A percentile compares a stretch with the other conserved stretches of the same genome.
These are phyloP conservation scores for Panthera tigris DNA, from an alignment of 2,113 vertebrate genomes.

Conservation along the genomic window DNA sequence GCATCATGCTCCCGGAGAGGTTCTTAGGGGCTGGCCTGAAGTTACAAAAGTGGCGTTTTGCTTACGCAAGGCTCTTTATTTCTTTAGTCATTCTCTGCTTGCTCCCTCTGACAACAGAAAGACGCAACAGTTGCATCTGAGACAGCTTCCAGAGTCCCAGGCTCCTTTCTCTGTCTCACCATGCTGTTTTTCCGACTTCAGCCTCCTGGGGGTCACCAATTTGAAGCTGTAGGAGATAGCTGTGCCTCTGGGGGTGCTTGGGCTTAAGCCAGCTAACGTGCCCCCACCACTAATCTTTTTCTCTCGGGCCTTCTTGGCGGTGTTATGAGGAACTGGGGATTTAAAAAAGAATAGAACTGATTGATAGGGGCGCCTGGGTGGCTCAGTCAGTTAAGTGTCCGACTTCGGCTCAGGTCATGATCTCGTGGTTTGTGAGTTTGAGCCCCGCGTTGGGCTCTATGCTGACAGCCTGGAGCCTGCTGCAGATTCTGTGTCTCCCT, in stretches of 20 bases:
- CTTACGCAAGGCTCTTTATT: background rate
- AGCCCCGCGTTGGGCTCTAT: too few relatives aligned
- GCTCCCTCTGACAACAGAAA: background rate
- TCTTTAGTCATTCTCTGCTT: background rate
- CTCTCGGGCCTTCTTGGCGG: background rate
- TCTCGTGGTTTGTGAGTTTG: too few relatives aligned
- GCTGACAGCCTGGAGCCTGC: too few relatives aligned
- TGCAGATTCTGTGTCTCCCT: too few relatives aligned
- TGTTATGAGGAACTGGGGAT: background rate
- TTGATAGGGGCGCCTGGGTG: background rate
- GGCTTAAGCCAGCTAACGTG: background rate
- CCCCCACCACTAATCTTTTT: rapidly evolving
- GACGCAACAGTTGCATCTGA: background rate
- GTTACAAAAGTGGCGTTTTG: background rate
- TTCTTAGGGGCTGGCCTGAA: background rate
- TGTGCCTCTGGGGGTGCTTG: background rate
- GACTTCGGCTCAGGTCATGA: too few relatives aligned
- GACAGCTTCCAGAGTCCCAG: background rate
- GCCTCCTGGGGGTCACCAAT: rapidly evolving
- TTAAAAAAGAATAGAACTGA: background rate
- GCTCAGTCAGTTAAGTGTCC: too few relatives aligned
- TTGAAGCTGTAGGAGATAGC: background rate
- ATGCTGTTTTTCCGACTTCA: background rate
- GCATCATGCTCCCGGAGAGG: background rate
- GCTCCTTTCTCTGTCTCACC: background rate